Percentiles rank a stretch among this genome's conserved stretches.
Conservation (phyloP, 2,888 invertebrate species). For the Chymomyza procnemis region DNA sequence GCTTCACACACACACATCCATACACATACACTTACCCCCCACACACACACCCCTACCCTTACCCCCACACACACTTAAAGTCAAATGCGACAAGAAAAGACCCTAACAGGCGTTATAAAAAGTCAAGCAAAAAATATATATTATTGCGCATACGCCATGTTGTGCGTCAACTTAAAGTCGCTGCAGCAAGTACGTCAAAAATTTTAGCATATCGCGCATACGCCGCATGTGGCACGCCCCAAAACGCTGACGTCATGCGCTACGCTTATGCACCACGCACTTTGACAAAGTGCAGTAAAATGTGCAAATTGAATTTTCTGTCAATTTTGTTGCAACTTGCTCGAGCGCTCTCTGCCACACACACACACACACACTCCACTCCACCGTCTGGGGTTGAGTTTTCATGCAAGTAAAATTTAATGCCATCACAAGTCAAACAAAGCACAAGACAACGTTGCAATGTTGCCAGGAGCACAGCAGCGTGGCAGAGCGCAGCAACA, state of each 20-base stretch:
- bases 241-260: background rate
- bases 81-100: background rate
- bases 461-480: slow-evolving; percentile 15
- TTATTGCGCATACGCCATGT: slow-evolving; percentile 44
- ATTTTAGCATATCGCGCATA: background rate
- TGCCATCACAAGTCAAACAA: slow-evolving; percentile 45
- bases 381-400: background rate
- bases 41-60: background rate
- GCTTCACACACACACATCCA: background rate
- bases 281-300: slow-evolving; percentile 61
- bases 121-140: background rate
- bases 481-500: no score
- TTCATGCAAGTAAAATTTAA: slow-evolving; percentile 10
- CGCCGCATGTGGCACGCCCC: background rate
- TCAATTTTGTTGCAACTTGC: slow-evolving; percentile 44
- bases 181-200: background rate
- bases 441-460: slow-evolving; percentile 25
- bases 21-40: no score
- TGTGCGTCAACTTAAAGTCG: slow-evolving; percentile 48
- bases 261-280: slow-evolving; percentile 2
- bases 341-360: slow-evolving; percentile 20
- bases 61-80: background rate
- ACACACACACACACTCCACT: no score
- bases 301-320: slow-evolving; percentile 68
- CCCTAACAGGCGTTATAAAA: no score